Evolutionary conservation across 2,888 invertebrate species (phyloP).

Genomic region (Melinaea marsaeus): DNA sequence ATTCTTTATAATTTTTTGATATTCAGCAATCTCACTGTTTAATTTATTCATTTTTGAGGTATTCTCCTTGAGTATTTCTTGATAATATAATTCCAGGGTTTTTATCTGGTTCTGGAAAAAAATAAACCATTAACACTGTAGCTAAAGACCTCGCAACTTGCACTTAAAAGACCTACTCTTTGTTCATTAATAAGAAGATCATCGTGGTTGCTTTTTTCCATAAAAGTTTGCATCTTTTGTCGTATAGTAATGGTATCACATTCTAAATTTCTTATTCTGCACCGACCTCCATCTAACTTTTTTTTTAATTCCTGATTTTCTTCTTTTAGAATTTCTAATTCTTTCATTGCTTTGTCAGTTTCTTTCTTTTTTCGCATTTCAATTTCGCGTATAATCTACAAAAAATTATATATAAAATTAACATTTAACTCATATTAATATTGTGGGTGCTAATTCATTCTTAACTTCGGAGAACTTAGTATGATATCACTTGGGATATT

Average conservation of each 20-base stretch:
- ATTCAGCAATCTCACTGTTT: conserved; percentile 60
- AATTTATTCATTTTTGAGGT: conserved; percentile 70
- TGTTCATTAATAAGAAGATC: conserved; percentile 80
- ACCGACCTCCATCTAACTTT: conserved; percentile 82
- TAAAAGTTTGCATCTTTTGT: conserved; percentile 77
- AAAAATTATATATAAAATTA: conserved; percentile 10
- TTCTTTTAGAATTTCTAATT: conserved; percentile 73
- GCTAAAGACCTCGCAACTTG: not conserved
- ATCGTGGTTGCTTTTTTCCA: conserved; percentile 81
- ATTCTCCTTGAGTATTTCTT: conserved; percentile 71
- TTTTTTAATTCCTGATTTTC: conserved; percentile 79
- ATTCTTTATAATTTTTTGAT: conserved; percentile 63
- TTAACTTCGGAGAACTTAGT: too few relatives aligned
- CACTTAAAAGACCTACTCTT: conserved; percentile 59
- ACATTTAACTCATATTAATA: not conserved
- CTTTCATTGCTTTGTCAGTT: conserved; percentile 78
- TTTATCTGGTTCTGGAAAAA: conserved; percentile 72
- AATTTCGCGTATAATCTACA: conserved; percentile 68
- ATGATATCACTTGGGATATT: too few relatives aligned
- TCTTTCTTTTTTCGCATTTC: conserved; percentile 78
- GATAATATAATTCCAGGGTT: conserved; percentile 62
- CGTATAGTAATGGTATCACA: conserved; percentile 79
- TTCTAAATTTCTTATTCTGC: conserved; percentile 83
- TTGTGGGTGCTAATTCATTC: too few relatives aligned
- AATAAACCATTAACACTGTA: not conserved